Percentiles rank a stretch among this genome's conserved stretches.
phyloP scores from a whole-genome alignment of 2,888 invertebrate genomes.

The Ceraclea dissimilis region DNA sequence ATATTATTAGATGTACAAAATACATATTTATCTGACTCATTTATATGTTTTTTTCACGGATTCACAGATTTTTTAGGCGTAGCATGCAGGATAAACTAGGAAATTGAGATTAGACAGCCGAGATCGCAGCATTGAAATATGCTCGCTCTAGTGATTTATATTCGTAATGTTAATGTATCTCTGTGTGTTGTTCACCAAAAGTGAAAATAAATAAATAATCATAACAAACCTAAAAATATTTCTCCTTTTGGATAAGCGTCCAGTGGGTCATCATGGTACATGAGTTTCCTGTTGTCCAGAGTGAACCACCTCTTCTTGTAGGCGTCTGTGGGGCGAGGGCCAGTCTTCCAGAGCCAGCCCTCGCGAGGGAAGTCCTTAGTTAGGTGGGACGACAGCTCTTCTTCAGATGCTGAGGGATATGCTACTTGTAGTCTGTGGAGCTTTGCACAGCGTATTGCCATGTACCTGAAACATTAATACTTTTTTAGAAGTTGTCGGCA shows the following conservation, averaged over 20 bases:
- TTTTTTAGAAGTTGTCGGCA: too few species aligned
- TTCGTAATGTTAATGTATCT: too few species aligned
- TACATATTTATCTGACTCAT: too few species aligned
- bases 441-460: constrained; percentile 77
- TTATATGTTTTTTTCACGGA: too few species aligned
- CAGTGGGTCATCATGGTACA: constrained; percentile 84
- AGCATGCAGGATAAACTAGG: too few species aligned
- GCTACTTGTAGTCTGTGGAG: constrained; percentile 76
- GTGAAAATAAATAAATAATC: too few species aligned
- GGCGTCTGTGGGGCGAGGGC: constrained; percentile 71
- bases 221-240: constrained; percentile 65
- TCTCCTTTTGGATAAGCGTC: constrained; percentile 88
- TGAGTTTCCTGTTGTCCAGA: constrained; percentile 79
- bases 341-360: constrained; percentile 86
- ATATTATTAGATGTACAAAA: too few species aligned
- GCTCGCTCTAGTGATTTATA: too few species aligned
- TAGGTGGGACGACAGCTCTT: constrained; percentile 62
- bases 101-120: too few species aligned
- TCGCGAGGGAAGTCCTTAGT: constrained; percentile 79
- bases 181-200: too few species aligned
- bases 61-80: too few species aligned
- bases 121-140: too few species aligned
- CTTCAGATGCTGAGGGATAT: constrained; percentile 68
- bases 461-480: constrained; percentile 55
- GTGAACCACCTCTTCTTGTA: constrained; percentile 86